Conservation (phyloP, 1,140 invertebrate species). For the Probaryconus sp. region DNA sequence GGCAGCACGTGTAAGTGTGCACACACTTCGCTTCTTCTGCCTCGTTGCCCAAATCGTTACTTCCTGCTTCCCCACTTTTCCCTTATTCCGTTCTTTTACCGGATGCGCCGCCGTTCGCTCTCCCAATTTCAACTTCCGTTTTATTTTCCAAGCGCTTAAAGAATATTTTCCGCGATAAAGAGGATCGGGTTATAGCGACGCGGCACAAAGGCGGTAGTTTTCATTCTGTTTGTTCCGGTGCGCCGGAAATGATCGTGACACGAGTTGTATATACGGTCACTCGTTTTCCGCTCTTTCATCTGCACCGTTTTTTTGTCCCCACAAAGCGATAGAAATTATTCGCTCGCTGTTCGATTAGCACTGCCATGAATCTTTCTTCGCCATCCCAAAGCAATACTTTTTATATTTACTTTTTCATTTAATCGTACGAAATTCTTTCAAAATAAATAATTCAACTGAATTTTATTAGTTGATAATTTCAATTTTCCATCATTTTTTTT, state of each 20-base stretch:
- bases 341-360: conserved; percentile 40
- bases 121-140: conserved; percentile 71
- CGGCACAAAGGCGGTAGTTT: conserved; percentile 68
- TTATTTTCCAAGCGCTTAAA: conserved; percentile 72
- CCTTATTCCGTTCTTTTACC: conserved; percentile 30
- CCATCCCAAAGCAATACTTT: no score
- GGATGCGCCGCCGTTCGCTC: conserved; percentile 57
- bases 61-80: conserved; percentile 38
- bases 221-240: conserved; percentile 72
- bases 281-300: conserved; percentile 58
- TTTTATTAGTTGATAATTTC: no score
- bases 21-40: conserved; percentile 41
- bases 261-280: conserved; percentile 68
- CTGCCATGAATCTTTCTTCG: conserved; percentile 32
- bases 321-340: conserved; percentile 51
- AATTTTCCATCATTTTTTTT: no score
- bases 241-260: conserved; percentile 70
- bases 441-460: no score
- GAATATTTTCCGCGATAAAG: conserved; percentile 73
- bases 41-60: conserved; percentile 59
- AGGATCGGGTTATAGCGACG: conserved; percentile 68
- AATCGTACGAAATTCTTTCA: no score
- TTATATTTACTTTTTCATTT: conserved; percentile 4
- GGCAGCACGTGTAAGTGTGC: conserved; percentile 37
- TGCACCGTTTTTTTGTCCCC: conserved; percentile 38